Conservation (phyloP, 1,140 invertebrate species). For the Magallana angulata region DNA sequence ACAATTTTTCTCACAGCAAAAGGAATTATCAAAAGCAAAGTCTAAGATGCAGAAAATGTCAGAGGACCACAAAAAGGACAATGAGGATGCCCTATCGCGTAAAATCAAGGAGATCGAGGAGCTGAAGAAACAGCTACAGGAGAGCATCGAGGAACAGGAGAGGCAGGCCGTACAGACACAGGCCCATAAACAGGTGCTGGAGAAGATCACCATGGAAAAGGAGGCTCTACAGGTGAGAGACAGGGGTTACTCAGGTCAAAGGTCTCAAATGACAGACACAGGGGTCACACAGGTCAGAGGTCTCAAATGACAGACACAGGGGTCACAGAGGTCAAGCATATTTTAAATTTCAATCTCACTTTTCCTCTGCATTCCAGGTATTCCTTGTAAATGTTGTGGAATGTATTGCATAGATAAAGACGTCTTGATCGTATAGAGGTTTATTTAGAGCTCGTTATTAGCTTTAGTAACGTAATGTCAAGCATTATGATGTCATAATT, state of each 20-base stretch:
- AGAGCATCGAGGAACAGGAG: slow-evolving; percentile 63
- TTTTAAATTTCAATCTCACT: too few species aligned
- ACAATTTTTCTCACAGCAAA: slow-evolving; percentile 63
- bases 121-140: slow-evolving; percentile 68
- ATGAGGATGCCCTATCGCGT: slow-evolving; percentile 71
- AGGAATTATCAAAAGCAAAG: slow-evolving; percentile 72
- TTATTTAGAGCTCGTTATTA: too few species aligned
- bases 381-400: too few species aligned
- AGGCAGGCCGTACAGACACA: slow-evolving; percentile 72
- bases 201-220: slow-evolving; percentile 71
- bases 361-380: too few species aligned
- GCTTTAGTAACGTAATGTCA: too few species aligned
- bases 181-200: slow-evolving; percentile 74
- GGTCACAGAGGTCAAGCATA: too few species aligned
- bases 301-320: too few species aligned
- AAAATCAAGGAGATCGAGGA: slow-evolving; percentile 77
- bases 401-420: too few species aligned
- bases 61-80: slow-evolving; percentile 72
- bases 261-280: too few species aligned
- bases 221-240: slow-evolving; percentile 71
- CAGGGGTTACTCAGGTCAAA: neutral
- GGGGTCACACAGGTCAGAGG: too few species aligned
- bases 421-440: too few species aligned
- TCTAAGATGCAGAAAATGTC: slow-evolving; percentile 68
- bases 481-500: too few species aligned